Base-by-base conservation (phyloP, 2,888 invertebrate genomes). In the Protophormia terraenovae region DNA sequence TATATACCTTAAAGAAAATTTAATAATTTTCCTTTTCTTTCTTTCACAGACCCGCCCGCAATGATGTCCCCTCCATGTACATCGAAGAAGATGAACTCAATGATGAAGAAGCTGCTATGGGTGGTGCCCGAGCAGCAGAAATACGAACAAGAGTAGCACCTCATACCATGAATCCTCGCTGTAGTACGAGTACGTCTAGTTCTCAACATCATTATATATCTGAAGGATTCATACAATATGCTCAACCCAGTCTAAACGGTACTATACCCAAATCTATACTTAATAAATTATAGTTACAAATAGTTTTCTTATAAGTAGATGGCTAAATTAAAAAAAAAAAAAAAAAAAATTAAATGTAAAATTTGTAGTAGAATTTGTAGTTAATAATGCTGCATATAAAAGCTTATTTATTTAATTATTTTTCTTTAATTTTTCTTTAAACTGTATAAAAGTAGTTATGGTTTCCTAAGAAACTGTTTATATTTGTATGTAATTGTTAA, bases 241-340 rank as follows among this genome's bases (percentile, higher is more conserved):
- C 93, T 81, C 93, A 93, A 88, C 93, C 93, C 87, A 93, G 93
- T 88, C 90, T 93, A 89, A 93, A 93, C 90, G 93, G 93, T 93
- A 93, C 91, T 89, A 93, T 92, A 90, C 91, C 91, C 89, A 91
- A 90, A 89, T 91, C 92, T 84, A 91, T 93, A 89, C 89, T 91
- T 88, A 91, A 91, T 88, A 91, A 90, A 90, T 88, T 92, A 88
- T 92, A 92, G 89, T 87, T 55, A 12, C 24, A 62, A 69, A 45
- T 69, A 62, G 53, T 16, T 29, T 41, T 58, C 8, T 53, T 10
- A 41, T 29, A 55, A 79, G 27, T 60, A 6, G 24, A 47, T 47
- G 16, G 16, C 47, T 19, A 4, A 14, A n/a, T n/a, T n/a, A n/a
- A n/a, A n/a, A 27, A 12, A 24, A 5, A 27, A 24, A 3, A 24